Evolutionary conservation across 2,888 invertebrate species (phyloP).

Genomic region (Oeneis ivallda): DNA sequence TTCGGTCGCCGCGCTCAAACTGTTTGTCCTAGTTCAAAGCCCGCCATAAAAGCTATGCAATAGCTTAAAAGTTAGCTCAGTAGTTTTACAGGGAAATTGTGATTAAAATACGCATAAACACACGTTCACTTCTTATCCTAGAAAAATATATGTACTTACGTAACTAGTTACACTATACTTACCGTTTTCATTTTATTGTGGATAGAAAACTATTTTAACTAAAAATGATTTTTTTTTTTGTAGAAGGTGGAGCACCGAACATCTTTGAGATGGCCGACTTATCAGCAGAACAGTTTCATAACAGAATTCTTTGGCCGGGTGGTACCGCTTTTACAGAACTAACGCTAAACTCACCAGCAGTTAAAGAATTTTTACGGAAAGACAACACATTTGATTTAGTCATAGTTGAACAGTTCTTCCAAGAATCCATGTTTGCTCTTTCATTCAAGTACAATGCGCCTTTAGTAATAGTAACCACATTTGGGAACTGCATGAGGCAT

Average conservation of each 20-base stretch:
- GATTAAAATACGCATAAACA: too few species aligned
- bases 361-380: conserved; percentile 54
- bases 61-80: too few species aligned
- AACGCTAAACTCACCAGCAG: conserved; percentile 55
- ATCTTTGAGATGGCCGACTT: conserved; percentile 62
- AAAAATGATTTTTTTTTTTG: conserved; percentile 38
- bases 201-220: not conserved
- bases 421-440: conserved; percentile 66
- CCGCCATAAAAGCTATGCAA: too few species aligned
- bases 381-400: conserved; percentile 69
- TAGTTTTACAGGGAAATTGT: too few species aligned
- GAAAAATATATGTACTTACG: too few species aligned
- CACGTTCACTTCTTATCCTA: too few species aligned
- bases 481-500: conserved; percentile 68
- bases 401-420: conserved; percentile 71
- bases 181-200: too few species aligned
- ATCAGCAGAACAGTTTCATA: conserved; percentile 59
- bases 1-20: too few species aligned
- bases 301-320: conserved; percentile 54
- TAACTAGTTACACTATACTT: too few species aligned
- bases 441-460: conserved; percentile 71
- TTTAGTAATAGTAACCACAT: conserved; percentile 62
- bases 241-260: conserved; percentile 61
- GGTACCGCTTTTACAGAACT: conserved; percentile 62
- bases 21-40: too few species aligned